These are phyloP conservation scores for Pseudomyrmex dendroicus DNA, from an alignment of 1,140 invertebrate species.

Conservation along the genomic window DNA sequence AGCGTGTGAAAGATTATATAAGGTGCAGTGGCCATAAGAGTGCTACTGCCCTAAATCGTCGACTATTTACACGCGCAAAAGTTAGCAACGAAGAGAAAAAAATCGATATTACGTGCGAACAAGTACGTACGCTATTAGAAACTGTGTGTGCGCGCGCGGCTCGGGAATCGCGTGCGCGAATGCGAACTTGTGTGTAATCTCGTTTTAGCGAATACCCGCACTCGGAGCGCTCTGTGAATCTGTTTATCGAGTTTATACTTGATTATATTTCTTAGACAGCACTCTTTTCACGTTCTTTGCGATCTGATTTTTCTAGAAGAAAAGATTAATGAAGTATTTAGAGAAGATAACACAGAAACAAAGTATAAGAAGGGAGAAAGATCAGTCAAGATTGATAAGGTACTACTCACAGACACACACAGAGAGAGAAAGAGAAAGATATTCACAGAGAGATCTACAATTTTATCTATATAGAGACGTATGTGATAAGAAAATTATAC, in stretches of 20 bases:
- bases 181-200: conserved; percentile 19
- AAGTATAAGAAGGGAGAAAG: background rate
- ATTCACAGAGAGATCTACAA: background rate
- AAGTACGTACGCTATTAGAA: background rate
- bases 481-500: conserved; percentile 7
- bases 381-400: too few relatives aligned
- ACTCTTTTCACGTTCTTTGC: conserved; percentile 48
- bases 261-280: conserved; percentile 57
- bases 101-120: conserved; percentile 28
- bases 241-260: background rate
- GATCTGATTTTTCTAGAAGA: conserved; percentile 39
- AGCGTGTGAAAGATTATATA: conserved; percentile 19
- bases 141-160: background rate
- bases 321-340: background rate
- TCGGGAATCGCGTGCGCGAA: conserved; percentile 30
- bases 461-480: background rate
- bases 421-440: background rate
- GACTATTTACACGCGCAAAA: conserved; percentile 17
- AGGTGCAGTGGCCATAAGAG: conserved; percentile 20
- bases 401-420: too few relatives aligned
- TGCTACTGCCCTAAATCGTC: conserved; percentile 50
- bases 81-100: background rate
- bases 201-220: conserved; percentile 17
- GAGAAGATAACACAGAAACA: background rate
- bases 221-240: background rate